Base-by-base conservation (phyloP, 2,113 vertebrate genomes). In the Neomonachus schauinslandi region DNA sequence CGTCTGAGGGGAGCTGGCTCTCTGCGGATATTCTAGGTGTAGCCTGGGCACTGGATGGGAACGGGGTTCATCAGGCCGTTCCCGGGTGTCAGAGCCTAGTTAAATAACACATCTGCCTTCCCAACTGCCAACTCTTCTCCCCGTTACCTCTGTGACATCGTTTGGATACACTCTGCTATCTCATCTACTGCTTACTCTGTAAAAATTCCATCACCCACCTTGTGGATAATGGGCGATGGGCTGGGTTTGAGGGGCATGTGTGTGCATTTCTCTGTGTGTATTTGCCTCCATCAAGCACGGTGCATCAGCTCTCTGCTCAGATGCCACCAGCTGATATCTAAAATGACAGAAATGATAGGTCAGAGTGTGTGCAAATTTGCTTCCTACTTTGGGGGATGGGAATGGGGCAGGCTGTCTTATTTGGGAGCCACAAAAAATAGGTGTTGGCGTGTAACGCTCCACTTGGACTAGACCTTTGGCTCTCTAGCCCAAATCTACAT, bases 1-100 rank as follows among this genome's bases (percentile, higher is more conserved):
- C 7, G 92, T 69, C 91, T 71, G 57, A 81, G 91, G 61, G 59
- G n/a, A 93, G 89, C 92, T 69, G 61, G 3, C 46, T 97, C 16
- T 46, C 57, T 28, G 51, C 39, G 39, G 57, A 57, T 33, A 33
- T 67, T 93, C 39, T 28, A 63, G 59, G 55, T 76, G 86, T 0
- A 61, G 24, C 65, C 76, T 84, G 87, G 7, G 76, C 95, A 94
- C 59, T 77, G 28, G 61, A 92, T 15, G 12, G 59, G 65, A 57
- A 12, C 16, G 11, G 1, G 33, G 59, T 10, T 49, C 57, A 26
- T 9, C 24, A 22, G 24, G 28, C 21, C 7, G 80, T 33, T 63
- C 11, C 49, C 1, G 18, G 33, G 1, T 0, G 1, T 51, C 33
- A 61, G 69, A 74, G 15, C 33, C 51, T 22, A 1, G 21, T 72